phyloP scores from a whole-genome alignment of 2,113 vertebrate genomes.

The Anser brachyrhynchus region DNA sequence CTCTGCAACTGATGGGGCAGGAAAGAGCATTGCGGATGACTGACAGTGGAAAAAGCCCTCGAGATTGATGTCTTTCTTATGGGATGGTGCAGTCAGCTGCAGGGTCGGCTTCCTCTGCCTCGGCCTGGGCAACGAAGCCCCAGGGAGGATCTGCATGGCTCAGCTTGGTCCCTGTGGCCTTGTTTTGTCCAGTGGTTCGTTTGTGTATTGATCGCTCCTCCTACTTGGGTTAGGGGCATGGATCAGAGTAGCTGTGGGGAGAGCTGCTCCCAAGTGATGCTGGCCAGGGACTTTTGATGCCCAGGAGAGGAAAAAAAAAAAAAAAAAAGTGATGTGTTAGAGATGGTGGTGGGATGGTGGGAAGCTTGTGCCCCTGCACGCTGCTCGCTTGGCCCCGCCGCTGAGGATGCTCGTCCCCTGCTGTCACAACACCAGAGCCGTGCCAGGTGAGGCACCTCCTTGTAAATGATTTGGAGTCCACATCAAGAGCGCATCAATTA shows the following conservation, averaged over 20 bases:
- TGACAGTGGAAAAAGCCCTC: not conserved
- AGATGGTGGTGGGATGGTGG: not conserved
- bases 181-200: not conserved
- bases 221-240: not conserved
- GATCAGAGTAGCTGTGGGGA: not conserved
- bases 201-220: slow-evolving; percentile 1
- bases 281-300: not conserved
- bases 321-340: not conserved
- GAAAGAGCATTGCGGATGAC: not conserved
- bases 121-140: not conserved
- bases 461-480: slow-evolving; percentile 63
- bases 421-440: not conserved
- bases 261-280: not conserved
- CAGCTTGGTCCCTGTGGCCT: not conserved
- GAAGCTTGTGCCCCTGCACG: too few species aligned
- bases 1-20: not conserved
- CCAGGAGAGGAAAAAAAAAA: not conserved
- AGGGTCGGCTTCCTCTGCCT: not conserved
- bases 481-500: slow-evolving; percentile 60
- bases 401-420: fast-evolving
- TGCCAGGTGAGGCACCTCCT: not conserved
- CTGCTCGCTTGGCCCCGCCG: fast-evolving
- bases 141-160: not conserved
- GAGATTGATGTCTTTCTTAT: slow-evolving; percentile 31
- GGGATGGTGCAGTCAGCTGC: not conserved